phyloP scores from a whole-genome alignment of 1,140 invertebrate species.

The Vanessa tameamea region DNA sequence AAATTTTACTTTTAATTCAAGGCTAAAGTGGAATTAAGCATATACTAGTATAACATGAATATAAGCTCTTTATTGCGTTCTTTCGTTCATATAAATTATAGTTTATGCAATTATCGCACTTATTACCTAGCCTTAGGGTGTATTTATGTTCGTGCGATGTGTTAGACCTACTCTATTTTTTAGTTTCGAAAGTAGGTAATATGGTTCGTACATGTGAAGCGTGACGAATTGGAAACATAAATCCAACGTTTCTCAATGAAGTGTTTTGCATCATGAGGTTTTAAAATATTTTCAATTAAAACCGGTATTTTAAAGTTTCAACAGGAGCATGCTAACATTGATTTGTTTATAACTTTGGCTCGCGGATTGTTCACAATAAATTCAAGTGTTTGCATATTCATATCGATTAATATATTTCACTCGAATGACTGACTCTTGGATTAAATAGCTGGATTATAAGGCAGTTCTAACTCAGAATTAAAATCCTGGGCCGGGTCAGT shows the following conservation, averaged over 20 bases:
- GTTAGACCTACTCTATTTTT: not conserved
- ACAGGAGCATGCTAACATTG: too few species aligned
- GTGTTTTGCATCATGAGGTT: not conserved
- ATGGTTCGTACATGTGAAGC: not conserved
- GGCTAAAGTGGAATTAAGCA: not conserved
- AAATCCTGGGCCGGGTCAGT: too few species aligned
- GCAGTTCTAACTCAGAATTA: too few species aligned
- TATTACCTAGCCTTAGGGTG: not conserved
- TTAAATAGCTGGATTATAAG: too few species aligned
- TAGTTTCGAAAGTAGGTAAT: constrained; percentile 5
- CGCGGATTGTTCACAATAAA: too few species aligned
- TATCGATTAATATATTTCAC: too few species aligned
- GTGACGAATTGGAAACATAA: not conserved
- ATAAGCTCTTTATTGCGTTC: not conserved
- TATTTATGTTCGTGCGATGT: not conserved
- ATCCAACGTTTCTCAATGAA: constrained; percentile 2
- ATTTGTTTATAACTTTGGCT: too few species aligned
- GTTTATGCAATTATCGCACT: not conserved
- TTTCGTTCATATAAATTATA: not conserved
- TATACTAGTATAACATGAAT: constrained; percentile 6
- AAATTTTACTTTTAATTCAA: constrained; percentile 2
- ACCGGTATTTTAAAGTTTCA: too few species aligned
- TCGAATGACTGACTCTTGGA: too few species aligned
- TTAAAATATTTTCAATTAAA: too few species aligned
- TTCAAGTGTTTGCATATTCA: too few species aligned